Conservation (phyloP, 2,888 invertebrate genomes). For the Saturnia pavonia region DNA sequence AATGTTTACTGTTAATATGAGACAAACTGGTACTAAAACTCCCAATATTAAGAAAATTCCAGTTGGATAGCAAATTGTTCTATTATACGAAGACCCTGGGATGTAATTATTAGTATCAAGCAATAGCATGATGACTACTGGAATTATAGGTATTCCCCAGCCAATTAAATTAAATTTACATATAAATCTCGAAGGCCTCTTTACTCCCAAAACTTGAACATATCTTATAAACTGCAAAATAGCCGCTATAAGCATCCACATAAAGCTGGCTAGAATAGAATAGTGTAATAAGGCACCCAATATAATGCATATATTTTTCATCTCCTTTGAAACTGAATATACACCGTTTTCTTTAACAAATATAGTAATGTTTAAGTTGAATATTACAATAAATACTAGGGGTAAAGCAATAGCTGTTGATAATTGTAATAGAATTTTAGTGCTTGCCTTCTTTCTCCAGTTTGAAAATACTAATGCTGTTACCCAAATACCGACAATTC, state of each 20-base stretch:
- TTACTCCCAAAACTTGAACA: conserved; percentile 84
- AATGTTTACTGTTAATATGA: conserved; percentile 78
- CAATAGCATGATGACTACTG: conserved; percentile 72
- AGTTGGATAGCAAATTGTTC: conserved; percentile 79
- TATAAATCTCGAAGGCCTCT: conserved; percentile 82
- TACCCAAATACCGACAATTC: conserved; percentile 80
- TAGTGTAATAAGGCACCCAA: conserved; percentile 85
- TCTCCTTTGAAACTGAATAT: conserved; percentile 44
- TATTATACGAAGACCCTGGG: conserved; percentile 42
- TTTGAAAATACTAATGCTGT: conserved; percentile 81
- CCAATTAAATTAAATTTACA: conserved; percentile 83
- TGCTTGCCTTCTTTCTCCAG: conserved; percentile 84
- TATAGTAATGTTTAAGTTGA: conserved; percentile 58
- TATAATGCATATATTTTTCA: conserved; percentile 72
- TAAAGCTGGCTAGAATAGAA: conserved; percentile 85
- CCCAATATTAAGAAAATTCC: conserved; percentile 73
- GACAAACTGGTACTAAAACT: conserved; percentile 77
- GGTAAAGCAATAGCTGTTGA: conserved; percentile 83
- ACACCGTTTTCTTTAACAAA: conserved; percentile 47
- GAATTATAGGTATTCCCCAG: conserved; percentile 83
- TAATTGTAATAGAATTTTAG: conserved; percentile 84
- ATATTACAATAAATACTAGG: conserved; percentile 70
- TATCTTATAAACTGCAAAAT: conserved; percentile 85
- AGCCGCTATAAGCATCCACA: conserved; percentile 88
- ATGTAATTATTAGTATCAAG: conserved; percentile 74